Conservation (phyloP, 2,113 vertebrate species). For the Mastomys coucha region DNA sequence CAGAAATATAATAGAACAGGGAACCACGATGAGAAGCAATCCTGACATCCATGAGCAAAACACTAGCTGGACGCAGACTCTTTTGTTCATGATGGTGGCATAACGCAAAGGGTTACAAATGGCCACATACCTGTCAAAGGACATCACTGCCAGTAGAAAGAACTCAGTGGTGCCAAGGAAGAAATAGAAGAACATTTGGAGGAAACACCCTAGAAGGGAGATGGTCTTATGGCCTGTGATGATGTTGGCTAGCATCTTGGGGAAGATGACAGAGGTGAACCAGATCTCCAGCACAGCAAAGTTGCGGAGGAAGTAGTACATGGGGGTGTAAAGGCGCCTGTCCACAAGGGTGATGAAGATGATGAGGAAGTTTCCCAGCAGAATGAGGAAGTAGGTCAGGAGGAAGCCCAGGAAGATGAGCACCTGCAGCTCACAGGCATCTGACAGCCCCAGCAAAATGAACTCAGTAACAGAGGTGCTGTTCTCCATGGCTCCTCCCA, state of each 20-base stretch:
- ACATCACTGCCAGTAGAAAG: slow-evolving; percentile 78
- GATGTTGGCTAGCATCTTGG: slow-evolving; percentile 73
- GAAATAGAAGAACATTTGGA: slow-evolving; percentile 77
- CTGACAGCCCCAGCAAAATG: slow-evolving; percentile 77
- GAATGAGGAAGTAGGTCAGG: slow-evolving; percentile 70
- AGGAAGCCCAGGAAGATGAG: slow-evolving; percentile 75
- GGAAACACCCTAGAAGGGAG: slow-evolving; percentile 62
- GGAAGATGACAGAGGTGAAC: slow-evolving; percentile 68
- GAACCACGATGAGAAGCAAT: slow-evolving; percentile 55
- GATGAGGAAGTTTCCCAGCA: slow-evolving; percentile 76
- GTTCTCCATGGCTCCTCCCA: slow-evolving; percentile 51
- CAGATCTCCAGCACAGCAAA: slow-evolving; percentile 78
- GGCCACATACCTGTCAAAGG: slow-evolving; percentile 82
- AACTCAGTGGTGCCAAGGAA: slow-evolving; percentile 78
- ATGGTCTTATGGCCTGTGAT: slow-evolving; percentile 56
- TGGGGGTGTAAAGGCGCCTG: slow-evolving; percentile 69
- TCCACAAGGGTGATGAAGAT: slow-evolving; percentile 70
- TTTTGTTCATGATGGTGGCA: slow-evolving; percentile 73
- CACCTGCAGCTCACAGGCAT: slow-evolving; percentile 64
- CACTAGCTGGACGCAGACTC: slow-evolving; percentile 73
- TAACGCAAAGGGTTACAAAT: slow-evolving; percentile 80
- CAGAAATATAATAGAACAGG: neutral
- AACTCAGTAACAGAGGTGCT: slow-evolving; percentile 62
- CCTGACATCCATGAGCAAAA: slow-evolving; percentile 60
- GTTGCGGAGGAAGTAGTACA: slow-evolving; percentile 82